Evolutionary conservation across 2,797 vertebrate genomes (phyloP).

Genomic region (Syndactyla subalaris): DNA sequence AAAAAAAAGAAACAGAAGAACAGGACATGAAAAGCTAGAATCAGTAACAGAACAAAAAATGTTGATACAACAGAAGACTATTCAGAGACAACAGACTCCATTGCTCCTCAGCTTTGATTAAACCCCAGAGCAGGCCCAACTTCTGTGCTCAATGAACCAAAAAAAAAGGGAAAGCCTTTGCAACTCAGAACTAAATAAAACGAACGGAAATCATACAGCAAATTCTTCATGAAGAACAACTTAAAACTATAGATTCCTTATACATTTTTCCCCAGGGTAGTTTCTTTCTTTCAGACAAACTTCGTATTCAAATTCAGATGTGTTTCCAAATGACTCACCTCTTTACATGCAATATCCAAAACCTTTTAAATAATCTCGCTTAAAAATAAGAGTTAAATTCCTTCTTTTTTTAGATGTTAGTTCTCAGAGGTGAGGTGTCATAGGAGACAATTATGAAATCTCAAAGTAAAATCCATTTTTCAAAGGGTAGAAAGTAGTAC

Average conservation of each 20-base stretch:
- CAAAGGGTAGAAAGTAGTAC: constrained; percentile 28
- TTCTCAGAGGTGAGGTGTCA: neutral
- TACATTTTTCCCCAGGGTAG: neutral
- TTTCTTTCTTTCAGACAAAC: neutral
- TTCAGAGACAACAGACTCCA: neutral
- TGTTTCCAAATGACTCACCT: neutral
- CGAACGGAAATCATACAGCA: neutral
- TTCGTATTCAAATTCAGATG: neutral
- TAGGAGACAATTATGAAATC: constrained; percentile 7
- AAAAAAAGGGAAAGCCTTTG: neutral
- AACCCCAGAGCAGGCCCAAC: neutral
- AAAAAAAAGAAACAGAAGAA: neutral
- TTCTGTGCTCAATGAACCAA: neutral
- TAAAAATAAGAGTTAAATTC: neutral
- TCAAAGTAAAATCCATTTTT: constrained; percentile 16
- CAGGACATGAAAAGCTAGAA: neutral
- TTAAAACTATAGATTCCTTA: neutral
- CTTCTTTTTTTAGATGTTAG: neutral
- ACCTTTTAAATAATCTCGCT: neutral
- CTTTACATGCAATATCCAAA: neutral
- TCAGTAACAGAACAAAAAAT: neutral
- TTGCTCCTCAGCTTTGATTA: neutral
- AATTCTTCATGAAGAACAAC: neutral
- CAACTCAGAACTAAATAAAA: neutral
- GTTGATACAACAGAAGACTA: neutral